phyloP scores from a whole-genome alignment of 1,140 invertebrate species.

The Trigoniulus corallinus region DNA sequence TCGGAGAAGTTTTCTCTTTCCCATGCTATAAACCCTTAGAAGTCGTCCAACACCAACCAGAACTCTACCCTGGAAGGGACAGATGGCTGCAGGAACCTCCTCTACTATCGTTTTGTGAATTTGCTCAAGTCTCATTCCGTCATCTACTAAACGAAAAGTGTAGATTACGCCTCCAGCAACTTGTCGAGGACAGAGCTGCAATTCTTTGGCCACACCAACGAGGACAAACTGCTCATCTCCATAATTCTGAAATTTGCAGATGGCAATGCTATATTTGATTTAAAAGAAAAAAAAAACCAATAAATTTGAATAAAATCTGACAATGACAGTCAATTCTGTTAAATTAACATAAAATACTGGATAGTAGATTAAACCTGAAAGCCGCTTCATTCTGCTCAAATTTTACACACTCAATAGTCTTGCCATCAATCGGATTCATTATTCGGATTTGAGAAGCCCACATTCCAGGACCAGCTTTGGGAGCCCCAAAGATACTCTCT shows the following conservation, averaged over 20 bases:
- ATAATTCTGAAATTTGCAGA: constrained; percentile 51
- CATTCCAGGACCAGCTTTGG: constrained; percentile 86
- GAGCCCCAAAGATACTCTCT: constrained; percentile 82
- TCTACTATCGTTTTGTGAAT: constrained; percentile 89
- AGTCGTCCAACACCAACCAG: constrained; percentile 83
- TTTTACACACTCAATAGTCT: constrained; percentile 57
- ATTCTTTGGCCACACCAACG: constrained; percentile 78
- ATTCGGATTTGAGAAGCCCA: constrained; percentile 93
- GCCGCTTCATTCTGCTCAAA: constrained; percentile 96
- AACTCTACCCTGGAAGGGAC: constrained; percentile 77
- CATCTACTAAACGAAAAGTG: constrained; percentile 44
- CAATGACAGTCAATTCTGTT: not conserved
- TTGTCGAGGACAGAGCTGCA: constrained; percentile 69
- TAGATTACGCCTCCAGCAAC: constrained; percentile 66
- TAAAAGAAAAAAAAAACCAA: constrained; percentile 17
- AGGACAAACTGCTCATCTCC: constrained; percentile 55
- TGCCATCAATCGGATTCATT: constrained; percentile 72
- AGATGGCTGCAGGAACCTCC: constrained; percentile 77
- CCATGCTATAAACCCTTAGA: constrained; percentile 87
- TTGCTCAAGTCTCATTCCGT: constrained; percentile 65
- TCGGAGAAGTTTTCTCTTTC: constrained; percentile 86
- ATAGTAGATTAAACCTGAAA: constrained; percentile 40
- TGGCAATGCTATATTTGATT: constrained; percentile 48
- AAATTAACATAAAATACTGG: not conserved
- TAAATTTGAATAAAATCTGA: not conserved